phyloP scores from a whole-genome alignment of 2,113 vertebrate genomes.

The Dicrurus megarhynchus region DNA sequence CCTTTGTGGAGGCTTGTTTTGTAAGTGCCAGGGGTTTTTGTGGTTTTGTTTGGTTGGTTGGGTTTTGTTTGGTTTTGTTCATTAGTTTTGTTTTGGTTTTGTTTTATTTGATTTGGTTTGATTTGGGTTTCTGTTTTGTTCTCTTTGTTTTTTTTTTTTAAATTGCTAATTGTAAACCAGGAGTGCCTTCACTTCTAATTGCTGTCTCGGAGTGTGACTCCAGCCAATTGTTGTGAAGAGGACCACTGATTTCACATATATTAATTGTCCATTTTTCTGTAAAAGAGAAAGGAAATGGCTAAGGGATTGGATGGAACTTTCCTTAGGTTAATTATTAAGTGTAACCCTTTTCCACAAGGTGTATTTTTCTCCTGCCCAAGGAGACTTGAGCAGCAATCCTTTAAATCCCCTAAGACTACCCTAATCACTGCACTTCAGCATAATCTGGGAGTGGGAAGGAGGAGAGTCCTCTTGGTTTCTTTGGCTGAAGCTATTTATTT shows the following conservation, averaged over 20 bases:
- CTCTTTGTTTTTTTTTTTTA: background rate
- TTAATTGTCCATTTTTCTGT: background rate
- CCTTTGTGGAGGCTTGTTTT: background rate
- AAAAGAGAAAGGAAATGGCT: background rate
- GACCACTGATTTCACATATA: rapidly evolving
- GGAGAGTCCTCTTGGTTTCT: background rate
- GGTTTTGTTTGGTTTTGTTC: background rate
- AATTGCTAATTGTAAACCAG: background rate
- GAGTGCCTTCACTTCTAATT: background rate
- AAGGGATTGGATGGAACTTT: background rate
- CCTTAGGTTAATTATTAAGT: background rate
- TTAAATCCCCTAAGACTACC: background rate
- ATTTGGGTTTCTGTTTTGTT: background rate
- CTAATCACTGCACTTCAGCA: background rate
- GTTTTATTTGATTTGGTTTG: background rate
- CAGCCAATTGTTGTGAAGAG: background rate
- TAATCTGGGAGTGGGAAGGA: background rate
- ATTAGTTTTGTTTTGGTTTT: background rate
- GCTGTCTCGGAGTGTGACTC: background rate
- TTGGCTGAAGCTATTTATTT: background rate
- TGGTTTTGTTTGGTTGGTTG: background rate
- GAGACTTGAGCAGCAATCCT: background rate
- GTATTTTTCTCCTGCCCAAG: background rate
- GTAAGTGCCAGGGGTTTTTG: background rate
- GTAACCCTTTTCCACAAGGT: background rate